Conservation (phyloP, 2,797 vertebrate genomes). For the Poeciliopsis gracilis region DNA sequence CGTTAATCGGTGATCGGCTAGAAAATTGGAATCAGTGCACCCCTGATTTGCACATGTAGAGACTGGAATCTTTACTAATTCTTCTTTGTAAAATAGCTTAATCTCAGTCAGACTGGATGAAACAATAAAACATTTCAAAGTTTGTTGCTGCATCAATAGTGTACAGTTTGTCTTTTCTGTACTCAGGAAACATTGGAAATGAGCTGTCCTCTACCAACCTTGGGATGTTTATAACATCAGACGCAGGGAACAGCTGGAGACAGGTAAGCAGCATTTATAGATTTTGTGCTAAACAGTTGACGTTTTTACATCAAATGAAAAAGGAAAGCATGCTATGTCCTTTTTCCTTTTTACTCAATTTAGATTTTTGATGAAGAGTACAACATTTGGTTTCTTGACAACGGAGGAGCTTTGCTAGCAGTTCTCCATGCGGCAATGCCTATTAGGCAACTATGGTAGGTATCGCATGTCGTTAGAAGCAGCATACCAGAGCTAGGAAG, state of each 20-base stretch:
- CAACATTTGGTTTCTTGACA: conserved; percentile 96
- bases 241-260: conserved; percentile 96
- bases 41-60: neutral
- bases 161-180: neutral
- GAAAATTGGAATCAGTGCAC: too few species aligned
- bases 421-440: conserved; percentile 88
- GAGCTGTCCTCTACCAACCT: conserved; percentile 90
- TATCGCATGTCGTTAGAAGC: conserved; percentile 15
- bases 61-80: neutral
- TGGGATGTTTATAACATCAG: conserved; percentile 93
- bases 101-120: neutral
- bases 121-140: neutral
- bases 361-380: conserved; percentile 96
- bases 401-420: conserved; percentile 93
- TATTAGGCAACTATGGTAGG: conserved; percentile 92
- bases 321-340: conserved; percentile 10
- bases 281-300: conserved; percentile 15
- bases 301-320: conserved; percentile 4
- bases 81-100: neutral
- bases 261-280: conserved; percentile 80
- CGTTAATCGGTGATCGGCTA: too few species aligned
- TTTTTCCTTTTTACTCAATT: conserved; percentile 31
- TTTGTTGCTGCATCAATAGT: neutral
- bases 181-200: conserved; percentile 88
- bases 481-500: conserved; percentile 24